phyloP scores from a whole-genome alignment of 2,797 vertebrate genomes.

The Poecilia gillii region DNA sequence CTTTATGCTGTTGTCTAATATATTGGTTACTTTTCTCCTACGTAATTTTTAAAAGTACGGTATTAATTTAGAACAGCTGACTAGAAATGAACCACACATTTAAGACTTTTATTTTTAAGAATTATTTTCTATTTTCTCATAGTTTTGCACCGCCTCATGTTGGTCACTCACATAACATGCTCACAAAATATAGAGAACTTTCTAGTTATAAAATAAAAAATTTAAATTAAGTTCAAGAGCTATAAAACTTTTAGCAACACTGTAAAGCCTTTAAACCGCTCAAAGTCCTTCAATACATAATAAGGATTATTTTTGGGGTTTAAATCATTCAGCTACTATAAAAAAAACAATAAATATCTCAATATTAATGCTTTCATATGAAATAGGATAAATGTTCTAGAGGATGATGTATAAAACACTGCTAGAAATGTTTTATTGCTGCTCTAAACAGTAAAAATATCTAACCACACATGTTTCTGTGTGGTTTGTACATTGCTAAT shows the following conservation, averaged over 20 bases:
- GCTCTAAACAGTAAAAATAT: background rate
- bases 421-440: background rate
- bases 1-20: too few relatives aligned
- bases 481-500: conserved; percentile 1
- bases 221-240: background rate
- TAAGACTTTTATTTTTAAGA: background rate
- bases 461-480: background rate
- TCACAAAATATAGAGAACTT: background rate
- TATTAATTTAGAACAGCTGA: background rate
- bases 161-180: background rate
- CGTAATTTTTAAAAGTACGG: background rate
- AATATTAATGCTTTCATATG: too few relatives aligned
- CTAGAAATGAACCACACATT: background rate
- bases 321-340: background rate
- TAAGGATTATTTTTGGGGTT: background rate
- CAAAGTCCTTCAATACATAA: background rate
- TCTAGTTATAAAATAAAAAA: background rate
- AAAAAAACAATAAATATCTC: background rate
- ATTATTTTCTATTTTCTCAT: background rate
- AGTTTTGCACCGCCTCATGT: background rate
- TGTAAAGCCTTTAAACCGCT: background rate
- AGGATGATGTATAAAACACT: background rate
- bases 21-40: background rate
- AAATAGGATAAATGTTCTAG: background rate
- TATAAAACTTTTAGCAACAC: background rate